Evolutionary conservation across 2,888 invertebrate genomes (phyloP).

Genomic region (Clanis bilineata): DNA sequence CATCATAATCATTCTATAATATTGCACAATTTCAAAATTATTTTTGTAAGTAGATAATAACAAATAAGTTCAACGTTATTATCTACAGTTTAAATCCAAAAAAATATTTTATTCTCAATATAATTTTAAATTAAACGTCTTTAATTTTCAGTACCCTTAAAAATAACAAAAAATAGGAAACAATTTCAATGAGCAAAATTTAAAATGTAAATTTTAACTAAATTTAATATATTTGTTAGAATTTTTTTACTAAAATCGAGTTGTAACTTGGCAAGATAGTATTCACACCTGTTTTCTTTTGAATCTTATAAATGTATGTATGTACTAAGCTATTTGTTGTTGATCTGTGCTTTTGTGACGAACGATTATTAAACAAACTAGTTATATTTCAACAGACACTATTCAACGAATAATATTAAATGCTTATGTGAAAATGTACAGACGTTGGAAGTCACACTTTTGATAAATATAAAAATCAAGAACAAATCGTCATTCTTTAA

Average conservation of each 20-base stretch:
- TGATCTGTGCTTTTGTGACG: constrained; percentile 27
- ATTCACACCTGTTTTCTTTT: not conserved
- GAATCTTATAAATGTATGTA: not conserved
- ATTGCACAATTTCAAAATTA: constrained; percentile 2
- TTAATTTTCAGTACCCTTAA: not conserved
- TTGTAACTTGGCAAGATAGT: constrained; percentile 27
- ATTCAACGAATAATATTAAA: constrained; percentile 26
- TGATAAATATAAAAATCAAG: no score
- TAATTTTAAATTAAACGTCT: not conserved
- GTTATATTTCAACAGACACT: constrained; percentile 12
- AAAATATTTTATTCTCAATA: no score
- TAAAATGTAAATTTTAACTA: constrained; percentile 25
- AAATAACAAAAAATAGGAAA: constrained; percentile 52
- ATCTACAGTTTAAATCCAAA: no score
- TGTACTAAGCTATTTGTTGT: constrained; percentile 11
- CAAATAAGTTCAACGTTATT: no score
- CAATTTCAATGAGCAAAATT: constrained; percentile 51
- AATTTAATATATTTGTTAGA: constrained; percentile 20
- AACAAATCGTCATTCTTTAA: no score
- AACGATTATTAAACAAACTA: constrained; percentile 8
- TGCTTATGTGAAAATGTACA: constrained; percentile 24
- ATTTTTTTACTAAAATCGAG: constrained; percentile 21
- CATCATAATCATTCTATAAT: not conserved
- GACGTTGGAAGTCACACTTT: constrained; percentile 8
- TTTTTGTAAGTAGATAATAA: not conserved